Base-by-base conservation (phyloP, 1,140 invertebrate species). In the Gryon sp. region DNA sequence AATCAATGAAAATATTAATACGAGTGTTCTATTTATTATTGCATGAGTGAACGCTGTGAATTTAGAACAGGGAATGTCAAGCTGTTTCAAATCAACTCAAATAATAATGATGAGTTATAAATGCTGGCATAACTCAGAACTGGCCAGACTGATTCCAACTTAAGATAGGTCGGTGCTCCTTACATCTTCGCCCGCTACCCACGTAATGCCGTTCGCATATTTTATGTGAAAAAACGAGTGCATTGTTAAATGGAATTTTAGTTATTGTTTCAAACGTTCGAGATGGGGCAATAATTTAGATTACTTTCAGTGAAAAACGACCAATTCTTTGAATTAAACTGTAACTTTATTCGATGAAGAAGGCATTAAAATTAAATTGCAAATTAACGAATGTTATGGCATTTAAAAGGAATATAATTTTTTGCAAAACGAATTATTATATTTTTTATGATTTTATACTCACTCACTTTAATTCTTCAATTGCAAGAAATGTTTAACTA, bases 71-170 rank as follows among this genome's bases (percentile, higher is more conserved):
- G 52, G 66, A 76, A 74, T 78, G 70, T 68, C 75, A 75, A 74
- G 79, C 80, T 84, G 80, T 84, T 84, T 83, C 82, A 78, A 83
- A 84, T 84, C 81, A 83, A 80, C 77, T 84, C 74, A 80, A 82
- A 84, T 86, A 84, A 84, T 84, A 85, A 86, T 80, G 81, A 84
- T 80, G 82, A 83, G 80, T 83, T 82, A 82, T 85, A 84, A 85
- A 83, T 83, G 82, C 81, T 73, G 74, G 62, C 63, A 73, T 83
- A 77, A 83, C 80, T 78, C 78, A 75, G 78, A 84, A 81, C 74
- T 76, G 57, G 65, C 78, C 82, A 85, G 84, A 84, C 84, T 84
- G 83, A 86, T 86, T 80, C 83, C 82, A 78, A 75, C 73, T 83
- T 76, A 75, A 83, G 84, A 86, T 84, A 84, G 75, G 78, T 81